Evolutionary conservation across 2,113 vertebrate species (phyloP).

Genomic region (Ariopsis seemanni): DNA sequence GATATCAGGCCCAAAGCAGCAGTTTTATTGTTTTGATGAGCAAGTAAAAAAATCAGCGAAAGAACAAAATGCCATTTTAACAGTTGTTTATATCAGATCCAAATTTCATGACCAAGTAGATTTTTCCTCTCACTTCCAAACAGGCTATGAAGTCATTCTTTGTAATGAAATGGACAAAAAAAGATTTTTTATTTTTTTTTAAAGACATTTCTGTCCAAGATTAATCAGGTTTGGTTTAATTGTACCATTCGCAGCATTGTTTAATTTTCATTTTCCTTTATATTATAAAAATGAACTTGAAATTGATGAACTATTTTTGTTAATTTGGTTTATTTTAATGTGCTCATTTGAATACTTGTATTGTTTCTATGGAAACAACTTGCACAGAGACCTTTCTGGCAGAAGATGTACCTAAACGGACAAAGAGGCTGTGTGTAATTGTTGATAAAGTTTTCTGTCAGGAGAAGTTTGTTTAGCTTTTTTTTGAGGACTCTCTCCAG

Average conservation of each 20-base stretch:
- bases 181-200: too few relatives aligned
- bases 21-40: background rate
- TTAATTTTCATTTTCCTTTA: background rate
- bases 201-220: background rate
- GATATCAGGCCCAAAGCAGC: background rate
- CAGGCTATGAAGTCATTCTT: background rate
- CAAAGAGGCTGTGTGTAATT: background rate
- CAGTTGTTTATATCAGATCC: conserved; percentile 10
- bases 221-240: background rate
- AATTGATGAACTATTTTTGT: background rate
- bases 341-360: background rate
- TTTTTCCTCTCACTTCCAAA: background rate
- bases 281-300: background rate
- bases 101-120: background rate
- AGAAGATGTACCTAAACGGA: background rate
- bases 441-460: background rate
- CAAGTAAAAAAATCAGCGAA: background rate
- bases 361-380: background rate
- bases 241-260: background rate
- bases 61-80: background rate
- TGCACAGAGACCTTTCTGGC: background rate
- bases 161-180: background rate
- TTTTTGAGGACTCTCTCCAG: background rate
- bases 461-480: background rate
- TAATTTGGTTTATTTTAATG: background rate